Conservation (phyloP, 2,113 vertebrate species). For the Lipophrys pholis region DNA sequence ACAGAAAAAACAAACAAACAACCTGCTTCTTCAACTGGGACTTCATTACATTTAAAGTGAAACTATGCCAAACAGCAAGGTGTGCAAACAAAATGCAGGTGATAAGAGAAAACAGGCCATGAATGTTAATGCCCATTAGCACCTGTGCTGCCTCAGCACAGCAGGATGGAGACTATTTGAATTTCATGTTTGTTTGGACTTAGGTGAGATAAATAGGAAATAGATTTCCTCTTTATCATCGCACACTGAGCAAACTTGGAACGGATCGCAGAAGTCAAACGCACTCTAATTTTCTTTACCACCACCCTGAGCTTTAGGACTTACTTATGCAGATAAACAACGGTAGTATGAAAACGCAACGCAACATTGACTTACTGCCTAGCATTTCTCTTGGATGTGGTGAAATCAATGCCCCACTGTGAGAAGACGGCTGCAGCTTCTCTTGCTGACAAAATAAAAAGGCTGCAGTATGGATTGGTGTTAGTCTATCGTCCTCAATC, state of each 20-base stretch:
- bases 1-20: constrained; percentile 12
- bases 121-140: constrained; percentile 58
- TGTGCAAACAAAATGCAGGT: constrained; percentile 54
- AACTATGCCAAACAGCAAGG: constrained; percentile 50
- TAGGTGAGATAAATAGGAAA: constrained; percentile 45
- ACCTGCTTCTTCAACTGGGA: constrained; percentile 16
- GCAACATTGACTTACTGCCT: constrained; percentile 24
- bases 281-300: constrained; percentile 23
- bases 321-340: constrained; percentile 35
- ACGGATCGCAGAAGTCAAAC: constrained; percentile 2
- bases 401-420: constrained; percentile 48
- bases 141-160: constrained; percentile 50
- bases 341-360: constrained; percentile 46
- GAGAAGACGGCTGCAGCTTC: constrained; percentile 33
- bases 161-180: constrained; percentile 17
- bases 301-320: neutral
- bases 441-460: constrained; percentile 36
- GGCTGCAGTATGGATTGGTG: constrained; percentile 11
- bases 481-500: constrained; percentile 19
- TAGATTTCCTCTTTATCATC: constrained; percentile 31
- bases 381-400: constrained; percentile 31
- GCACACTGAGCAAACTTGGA: constrained; percentile 1
- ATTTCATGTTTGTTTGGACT: constrained; percentile 34
- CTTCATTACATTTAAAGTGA: constrained; percentile 49
- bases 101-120: constrained; percentile 50